A percentile compares a stretch with the other conserved stretches of the same genome.
These are phyloP conservation scores for Diachasma alloeum DNA, from an alignment of 1,140 invertebrate genomes.

Conservation along the genomic window DNA sequence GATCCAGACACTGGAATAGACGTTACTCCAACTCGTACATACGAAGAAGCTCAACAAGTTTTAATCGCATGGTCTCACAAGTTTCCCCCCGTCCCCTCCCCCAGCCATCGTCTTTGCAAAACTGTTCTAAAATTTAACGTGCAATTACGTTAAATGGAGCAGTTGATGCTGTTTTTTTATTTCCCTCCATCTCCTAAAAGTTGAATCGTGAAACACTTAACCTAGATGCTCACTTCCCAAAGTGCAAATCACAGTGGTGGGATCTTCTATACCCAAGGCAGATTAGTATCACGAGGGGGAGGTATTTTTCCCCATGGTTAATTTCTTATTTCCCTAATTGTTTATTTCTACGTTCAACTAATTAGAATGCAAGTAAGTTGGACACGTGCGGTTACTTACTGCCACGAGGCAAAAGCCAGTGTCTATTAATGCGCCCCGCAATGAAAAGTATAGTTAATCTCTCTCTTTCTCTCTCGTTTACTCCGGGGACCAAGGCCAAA, in stretches of 20 bases:
- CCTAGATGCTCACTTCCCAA: neutral
- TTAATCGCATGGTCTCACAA: constrained; percentile 37
- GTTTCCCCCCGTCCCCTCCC: neutral
- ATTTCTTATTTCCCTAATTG: neutral
- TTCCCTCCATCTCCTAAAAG: neutral
- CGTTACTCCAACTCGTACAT: neutral
- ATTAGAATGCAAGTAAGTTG: constrained; percentile 9
- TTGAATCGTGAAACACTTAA: neutral
- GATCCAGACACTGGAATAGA: constrained; percentile 5
- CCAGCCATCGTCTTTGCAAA: neutral
- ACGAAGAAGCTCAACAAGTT: constrained; percentile 1
- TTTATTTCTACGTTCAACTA: neutral
- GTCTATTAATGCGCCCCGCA: constrained; percentile 20
- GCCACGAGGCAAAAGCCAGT: neutral
- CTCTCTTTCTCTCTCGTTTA: constrained; percentile 36
- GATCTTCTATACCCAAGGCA: neutral
- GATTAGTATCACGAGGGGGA: too few species aligned
- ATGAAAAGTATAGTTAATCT: constrained; percentile 44
- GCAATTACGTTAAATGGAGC: constrained; percentile 1
- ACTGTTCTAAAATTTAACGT: neutral
- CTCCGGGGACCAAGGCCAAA: constrained; percentile 47
- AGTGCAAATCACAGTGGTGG: neutral
- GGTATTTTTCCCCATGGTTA: neutral
- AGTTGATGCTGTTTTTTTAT: neutral
- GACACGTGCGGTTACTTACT: constrained; percentile 6